phyloP scores from a whole-genome alignment of 2,888 invertebrate species.

The Polietes domitor region DNA sequence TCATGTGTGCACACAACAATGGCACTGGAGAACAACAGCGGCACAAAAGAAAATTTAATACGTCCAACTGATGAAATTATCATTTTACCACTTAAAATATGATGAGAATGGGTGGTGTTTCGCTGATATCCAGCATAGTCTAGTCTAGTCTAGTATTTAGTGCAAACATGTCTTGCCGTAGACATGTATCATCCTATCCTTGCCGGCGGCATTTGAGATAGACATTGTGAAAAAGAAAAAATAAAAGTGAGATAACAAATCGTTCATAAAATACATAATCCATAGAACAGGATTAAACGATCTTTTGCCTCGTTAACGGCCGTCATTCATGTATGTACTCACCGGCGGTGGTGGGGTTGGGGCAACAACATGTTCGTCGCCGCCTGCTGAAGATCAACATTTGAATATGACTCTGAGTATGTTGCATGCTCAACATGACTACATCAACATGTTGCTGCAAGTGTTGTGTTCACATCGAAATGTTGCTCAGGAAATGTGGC shows the following conservation, averaged over 20 bases:
- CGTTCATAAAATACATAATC: slow-evolving; percentile 2
- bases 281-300: not conserved
- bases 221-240: not conserved
- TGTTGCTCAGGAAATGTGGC: slow-evolving; percentile 74
- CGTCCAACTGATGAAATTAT: not conserved
- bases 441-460: slow-evolving; percentile 70
- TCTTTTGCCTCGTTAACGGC: too few species aligned
- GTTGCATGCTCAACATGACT: slow-evolving; percentile 64
- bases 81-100: not conserved
- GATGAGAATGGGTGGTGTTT: slow-evolving; percentile 26
- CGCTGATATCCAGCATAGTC: not conserved
- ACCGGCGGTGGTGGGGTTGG: not conserved
- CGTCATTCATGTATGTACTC: slow-evolving; percentile 6
- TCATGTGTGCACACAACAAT: slow-evolving; percentile 24
- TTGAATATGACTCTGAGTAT: slow-evolving; percentile 53
- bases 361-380: slow-evolving; percentile 24
- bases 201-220: not conserved
- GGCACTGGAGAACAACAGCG: slow-evolving; percentile 10
- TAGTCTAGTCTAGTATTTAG: not conserved
- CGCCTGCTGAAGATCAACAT: slow-evolving; percentile 34
- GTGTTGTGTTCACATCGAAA: slow-evolving; percentile 69
- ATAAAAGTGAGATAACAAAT: slow-evolving; percentile 29
- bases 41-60: slow-evolving; percentile 26
- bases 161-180: slow-evolving; percentile 28
- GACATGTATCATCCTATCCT: slow-evolving; percentile 12